These are phyloP conservation scores for Hybognathus amarus DNA, from an alignment of 2,797 vertebrate genomes.

Conservation along the genomic window DNA sequence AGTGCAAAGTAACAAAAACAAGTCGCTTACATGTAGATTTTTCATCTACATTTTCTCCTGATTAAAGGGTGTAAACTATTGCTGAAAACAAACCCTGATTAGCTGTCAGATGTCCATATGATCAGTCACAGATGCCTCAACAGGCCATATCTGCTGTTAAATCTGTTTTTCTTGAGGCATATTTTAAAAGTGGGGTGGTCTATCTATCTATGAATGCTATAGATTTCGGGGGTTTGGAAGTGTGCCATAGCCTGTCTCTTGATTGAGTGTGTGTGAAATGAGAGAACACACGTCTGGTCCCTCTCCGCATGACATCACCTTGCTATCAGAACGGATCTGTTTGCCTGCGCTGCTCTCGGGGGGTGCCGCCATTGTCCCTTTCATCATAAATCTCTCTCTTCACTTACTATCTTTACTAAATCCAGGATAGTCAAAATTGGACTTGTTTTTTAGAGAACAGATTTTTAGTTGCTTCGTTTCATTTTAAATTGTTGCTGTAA, in stretches of 20 bases:
- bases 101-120: no score
- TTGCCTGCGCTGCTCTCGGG: slow-evolving; percentile 48
- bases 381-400: not conserved
- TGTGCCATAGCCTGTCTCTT: slow-evolving; percentile 68
- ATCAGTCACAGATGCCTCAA: not conserved
- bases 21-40: not conserved
- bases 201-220: slow-evolving; percentile 52
- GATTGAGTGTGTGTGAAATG: slow-evolving; percentile 74
- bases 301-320: slow-evolving; percentile 75
- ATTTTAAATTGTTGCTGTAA: not conserved
- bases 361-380: slow-evolving; percentile 25
- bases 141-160: not conserved
- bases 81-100: no score
- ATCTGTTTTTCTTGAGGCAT: no score
- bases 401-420: not conserved
- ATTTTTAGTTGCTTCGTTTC: not conserved
- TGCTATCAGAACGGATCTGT: slow-evolving; percentile 65
- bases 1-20: no score
- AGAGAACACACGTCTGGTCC: slow-evolving; percentile 72
- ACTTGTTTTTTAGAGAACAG: not conserved
- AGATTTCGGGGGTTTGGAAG: slow-evolving; percentile 66
- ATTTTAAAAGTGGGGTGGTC: no score
- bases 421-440: not conserved
- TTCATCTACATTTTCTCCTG: not conserved
- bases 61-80: no score